These are phyloP conservation scores for Nyctibius bracteatus DNA, from an alignment of 2,113 vertebrate genomes.

Conservation along the genomic window DNA sequence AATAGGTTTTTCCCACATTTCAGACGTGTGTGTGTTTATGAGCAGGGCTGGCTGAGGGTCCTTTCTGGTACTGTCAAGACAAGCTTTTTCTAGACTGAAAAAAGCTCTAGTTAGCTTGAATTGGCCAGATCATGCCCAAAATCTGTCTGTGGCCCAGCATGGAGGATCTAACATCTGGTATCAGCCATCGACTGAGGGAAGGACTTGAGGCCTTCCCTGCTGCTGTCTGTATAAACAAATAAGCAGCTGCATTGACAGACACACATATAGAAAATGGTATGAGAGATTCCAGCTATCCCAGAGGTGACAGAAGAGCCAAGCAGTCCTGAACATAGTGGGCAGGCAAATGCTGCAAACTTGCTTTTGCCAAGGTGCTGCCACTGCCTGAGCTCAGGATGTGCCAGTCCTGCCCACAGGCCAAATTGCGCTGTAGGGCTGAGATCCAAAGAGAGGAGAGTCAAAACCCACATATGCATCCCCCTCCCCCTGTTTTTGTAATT, in stretches of 20 bases:
- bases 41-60: not conserved
- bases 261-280: not conserved
- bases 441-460: not conserved
- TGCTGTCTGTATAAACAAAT: not conserved
- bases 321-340: not conserved
- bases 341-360: not conserved
- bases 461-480: rapidly evolving
- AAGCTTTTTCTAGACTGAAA: not conserved
- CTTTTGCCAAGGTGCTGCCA: not conserved
- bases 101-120: not conserved
- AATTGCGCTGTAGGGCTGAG: not conserved
- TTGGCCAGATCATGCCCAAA: not conserved
- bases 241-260: not conserved
- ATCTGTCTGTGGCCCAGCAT: not conserved
- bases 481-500: not conserved
- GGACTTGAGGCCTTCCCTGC: not conserved
- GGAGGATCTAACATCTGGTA: not conserved
- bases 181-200: not conserved
- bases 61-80: not conserved
- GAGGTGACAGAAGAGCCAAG: not conserved
- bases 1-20: not conserved
- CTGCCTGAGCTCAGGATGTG: not conserved
- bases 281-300: not conserved
- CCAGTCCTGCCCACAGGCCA: not conserved
- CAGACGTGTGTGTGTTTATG: not conserved